A percentile compares a stretch with the other conserved stretches of the same genome.
Evolutionary conservation across 64 coral and sea anemone species (phyloP).

Genomic region (Porites australiensis): DNA sequence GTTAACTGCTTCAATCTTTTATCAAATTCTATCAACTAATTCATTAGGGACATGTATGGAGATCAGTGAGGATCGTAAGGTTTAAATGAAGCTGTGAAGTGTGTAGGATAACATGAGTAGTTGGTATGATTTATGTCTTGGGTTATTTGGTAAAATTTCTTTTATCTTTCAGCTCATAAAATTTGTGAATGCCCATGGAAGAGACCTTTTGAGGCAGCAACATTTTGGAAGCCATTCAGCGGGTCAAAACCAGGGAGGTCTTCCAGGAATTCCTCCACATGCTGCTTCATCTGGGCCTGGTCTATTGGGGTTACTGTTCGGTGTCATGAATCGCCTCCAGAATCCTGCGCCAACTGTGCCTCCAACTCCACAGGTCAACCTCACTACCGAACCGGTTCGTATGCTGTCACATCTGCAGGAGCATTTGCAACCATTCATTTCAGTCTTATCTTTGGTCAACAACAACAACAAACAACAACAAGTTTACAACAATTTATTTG

Average conservation of each 20-base stretch:
- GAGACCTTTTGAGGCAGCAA: neutral
- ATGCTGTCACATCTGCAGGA: neutral
- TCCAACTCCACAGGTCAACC: neutral
- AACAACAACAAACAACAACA: too few relatives aligned
- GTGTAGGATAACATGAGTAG: neutral
- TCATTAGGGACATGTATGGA: too few relatives aligned
- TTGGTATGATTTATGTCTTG: neutral
- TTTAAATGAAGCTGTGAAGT: too few relatives aligned
- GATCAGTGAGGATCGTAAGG: too few relatives aligned
- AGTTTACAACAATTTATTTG: too few relatives aligned
- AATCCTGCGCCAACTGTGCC: neutral
- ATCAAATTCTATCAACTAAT: too few relatives aligned
- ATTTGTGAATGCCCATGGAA: neutral
- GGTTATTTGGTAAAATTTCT: neutral
- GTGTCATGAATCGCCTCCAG: neutral
- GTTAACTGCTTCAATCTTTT: too few relatives aligned
- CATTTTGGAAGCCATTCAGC: neutral
- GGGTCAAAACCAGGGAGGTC: neutral
- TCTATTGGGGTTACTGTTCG: constrained; percentile 1
- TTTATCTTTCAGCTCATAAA: constrained; percentile 11
- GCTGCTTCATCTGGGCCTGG: neutral
- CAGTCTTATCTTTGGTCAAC: too few relatives aligned
- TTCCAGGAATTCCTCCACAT: neutral
- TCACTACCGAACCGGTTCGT: constrained; percentile 19
- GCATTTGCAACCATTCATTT: neutral